Evolutionary conservation across 2,888 invertebrate species (phyloP), one percentile per base, ranked within the genome.

Genomic region (Scelioninae gen. 1): DNA sequence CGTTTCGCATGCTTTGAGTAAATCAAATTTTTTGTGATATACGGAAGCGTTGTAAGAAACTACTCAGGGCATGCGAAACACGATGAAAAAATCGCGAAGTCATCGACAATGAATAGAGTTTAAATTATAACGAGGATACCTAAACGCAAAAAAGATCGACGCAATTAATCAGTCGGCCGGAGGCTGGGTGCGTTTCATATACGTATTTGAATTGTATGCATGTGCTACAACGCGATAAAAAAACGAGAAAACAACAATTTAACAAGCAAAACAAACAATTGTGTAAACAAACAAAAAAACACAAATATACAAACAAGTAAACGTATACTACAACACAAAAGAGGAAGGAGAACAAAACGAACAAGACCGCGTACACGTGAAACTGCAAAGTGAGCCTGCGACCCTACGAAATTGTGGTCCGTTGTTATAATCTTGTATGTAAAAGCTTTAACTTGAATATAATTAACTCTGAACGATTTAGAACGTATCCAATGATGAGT

Each of bases 391-490:
- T 82, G 72, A 80, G 86, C 55, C 82, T 84, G 79, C 71, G 79
- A 82, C 74, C 85, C 79, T 83, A 78, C 82, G 84, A 86, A 86
- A 83, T 85, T 85, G 85, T 86, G 86, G 86, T 86, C 88, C 87
- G 86, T 89, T 89, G 89, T 89, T 89, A 89, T 87, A 87, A 88
- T 85, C 86, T 88, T 88, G 87, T 86, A 87, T 87, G 83, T 75
- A 86, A 86, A 90, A 90, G 90, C 90, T 90, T 90, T 90, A 90
- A 90, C 90, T 90, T 88, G 88, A 90, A 88, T 88, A 89, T 88
- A 84, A 56, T 49, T 87, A 87, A 88, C 84, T 88, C 87, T 86
- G 86, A 88, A 88, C 86, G 86, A 87, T 88, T 87, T 86, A 88
- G 86, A 86, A 83, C 77, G 85, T 88, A 87, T 87, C 60, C 23